A percentile compares a stretch with the other conserved stretches of the same genome.
phyloP scores from a whole-genome alignment of 2,888 invertebrate genomes.

The Amaurobius ferox region DNA sequence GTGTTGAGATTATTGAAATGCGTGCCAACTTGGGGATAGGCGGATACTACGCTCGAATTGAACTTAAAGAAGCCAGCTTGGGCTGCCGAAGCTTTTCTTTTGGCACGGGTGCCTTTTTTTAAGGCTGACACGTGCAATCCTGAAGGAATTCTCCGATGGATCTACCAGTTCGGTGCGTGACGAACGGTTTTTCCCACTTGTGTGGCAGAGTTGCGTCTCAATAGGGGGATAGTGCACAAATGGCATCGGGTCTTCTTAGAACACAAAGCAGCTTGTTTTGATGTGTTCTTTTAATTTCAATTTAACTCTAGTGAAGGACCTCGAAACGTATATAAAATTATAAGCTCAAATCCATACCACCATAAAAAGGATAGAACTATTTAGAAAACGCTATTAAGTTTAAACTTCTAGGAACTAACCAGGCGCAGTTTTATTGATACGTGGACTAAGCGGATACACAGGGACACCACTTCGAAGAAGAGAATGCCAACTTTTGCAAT shows the following conservation, averaged over 20 bases:
- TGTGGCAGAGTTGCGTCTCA: constrained; percentile 36
- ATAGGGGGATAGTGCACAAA: constrained; percentile 47
- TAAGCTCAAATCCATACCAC: too few species aligned
- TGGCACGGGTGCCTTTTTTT: constrained; percentile 39
- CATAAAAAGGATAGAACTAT: too few species aligned
- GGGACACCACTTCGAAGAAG: too few species aligned
- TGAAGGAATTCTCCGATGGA: constrained; percentile 65
- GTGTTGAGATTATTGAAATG: constrained; percentile 71
- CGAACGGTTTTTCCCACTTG: constrained; percentile 55
- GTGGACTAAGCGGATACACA: too few species aligned
- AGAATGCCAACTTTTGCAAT: too few species aligned
- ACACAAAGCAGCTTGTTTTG: too few species aligned
- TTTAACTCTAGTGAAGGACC: too few species aligned
- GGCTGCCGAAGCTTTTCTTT: constrained; percentile 42
- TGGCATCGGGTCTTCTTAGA: constrained; percentile 27
- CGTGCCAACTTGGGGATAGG: constrained; percentile 57
- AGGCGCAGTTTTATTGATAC: too few species aligned
- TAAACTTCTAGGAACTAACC: too few species aligned
- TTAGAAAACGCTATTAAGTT: too few species aligned
- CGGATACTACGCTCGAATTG: constrained; percentile 50
- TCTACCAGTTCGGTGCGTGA: constrained; percentile 65
- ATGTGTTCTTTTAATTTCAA: too few species aligned
- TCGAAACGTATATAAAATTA: too few species aligned
- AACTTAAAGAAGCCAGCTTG: constrained; percentile 55
- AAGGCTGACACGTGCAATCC: constrained; percentile 56